A percentile compares a stretch with the other conserved stretches of the same genome.
Evolutionary conservation across 1,140 invertebrate genomes (phyloP).

Genomic region (Ceratina japonica): DNA sequence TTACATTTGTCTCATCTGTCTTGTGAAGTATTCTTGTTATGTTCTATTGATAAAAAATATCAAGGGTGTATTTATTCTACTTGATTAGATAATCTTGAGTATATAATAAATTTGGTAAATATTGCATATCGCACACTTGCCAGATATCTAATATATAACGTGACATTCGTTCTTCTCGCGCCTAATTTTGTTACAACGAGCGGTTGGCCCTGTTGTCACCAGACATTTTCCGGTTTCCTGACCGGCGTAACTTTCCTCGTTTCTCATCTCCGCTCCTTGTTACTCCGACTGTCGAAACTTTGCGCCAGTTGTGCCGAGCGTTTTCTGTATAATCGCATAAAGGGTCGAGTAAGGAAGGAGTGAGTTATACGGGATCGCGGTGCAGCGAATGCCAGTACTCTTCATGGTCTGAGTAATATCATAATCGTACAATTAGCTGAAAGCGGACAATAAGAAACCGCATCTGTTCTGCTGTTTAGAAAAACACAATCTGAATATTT

Average conservation of each 20-base stretch:
- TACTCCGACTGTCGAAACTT: constrained; percentile 68
- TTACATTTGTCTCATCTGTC: no score
- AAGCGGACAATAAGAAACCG: constrained; percentile 1
- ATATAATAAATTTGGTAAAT: no score
- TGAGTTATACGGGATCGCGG: constrained; percentile 37
- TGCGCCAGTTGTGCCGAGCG: constrained; percentile 40
- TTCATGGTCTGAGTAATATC: constrained; percentile 19
- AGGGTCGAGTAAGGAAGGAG: constrained; percentile 38
- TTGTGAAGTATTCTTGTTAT: no score
- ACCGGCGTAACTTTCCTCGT: constrained; percentile 70
- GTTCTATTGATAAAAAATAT: no score
- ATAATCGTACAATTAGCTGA: constrained; percentile 5
- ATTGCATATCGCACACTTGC: no score
- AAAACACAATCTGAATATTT: not conserved
- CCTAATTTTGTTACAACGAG: constrained; percentile 31
- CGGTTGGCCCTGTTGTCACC: constrained; percentile 60
- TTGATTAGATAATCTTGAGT: no score
- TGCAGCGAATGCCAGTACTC: constrained; percentile 35
- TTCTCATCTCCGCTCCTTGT: constrained; percentile 72
- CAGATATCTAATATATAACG: no score
- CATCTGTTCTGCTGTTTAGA: not conserved
- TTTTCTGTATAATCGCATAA: constrained; percentile 48
- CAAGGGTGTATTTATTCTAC: no score
- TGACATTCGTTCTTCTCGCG: not conserved
- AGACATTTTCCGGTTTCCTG: constrained; percentile 73